A percentile compares a stretch with the other conserved stretches of the same genome.
Conservation (phyloP, 2,113 vertebrate genomes). For the Oxyruncus cristatus region DNA sequence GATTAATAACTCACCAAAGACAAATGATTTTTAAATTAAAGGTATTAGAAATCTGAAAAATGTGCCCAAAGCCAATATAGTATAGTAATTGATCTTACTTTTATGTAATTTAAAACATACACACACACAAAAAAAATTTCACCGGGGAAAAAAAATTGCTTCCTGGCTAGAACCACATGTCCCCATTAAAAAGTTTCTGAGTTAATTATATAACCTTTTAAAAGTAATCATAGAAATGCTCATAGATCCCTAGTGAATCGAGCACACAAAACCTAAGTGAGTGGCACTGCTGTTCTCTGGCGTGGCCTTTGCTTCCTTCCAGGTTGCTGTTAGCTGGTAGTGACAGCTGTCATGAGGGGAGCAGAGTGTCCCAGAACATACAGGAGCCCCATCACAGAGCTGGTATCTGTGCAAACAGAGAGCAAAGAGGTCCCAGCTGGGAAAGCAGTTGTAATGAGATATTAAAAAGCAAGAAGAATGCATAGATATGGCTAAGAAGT, state of each 20-base stretch:
- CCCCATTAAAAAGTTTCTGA: not conserved
- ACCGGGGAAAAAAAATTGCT: not conserved
- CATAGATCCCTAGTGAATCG: not conserved
- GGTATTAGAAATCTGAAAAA: not conserved
- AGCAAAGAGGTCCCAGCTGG: not conserved
- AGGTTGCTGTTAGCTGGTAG: rapidly evolving
- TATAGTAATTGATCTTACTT: not conserved
- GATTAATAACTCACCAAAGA: not conserved
- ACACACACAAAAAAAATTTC: not conserved
- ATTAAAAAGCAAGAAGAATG: not conserved
- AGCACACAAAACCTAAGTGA: rapidly evolving
- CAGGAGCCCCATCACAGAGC: not conserved
- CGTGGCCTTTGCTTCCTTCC: not conserved
- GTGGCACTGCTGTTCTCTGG: not conserved
- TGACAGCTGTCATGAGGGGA: not conserved
- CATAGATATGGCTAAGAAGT: not conserved
- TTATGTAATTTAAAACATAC: not conserved
- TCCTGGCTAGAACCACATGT: not conserved
- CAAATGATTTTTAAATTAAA: not conserved
- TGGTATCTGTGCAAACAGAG: not conserved
- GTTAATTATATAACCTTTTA: not conserved
- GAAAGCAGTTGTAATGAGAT: not conserved
- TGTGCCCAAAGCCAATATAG: not conserved
- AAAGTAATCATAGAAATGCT: not conserved
- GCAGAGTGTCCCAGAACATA: no score